Base-by-base conservation (phyloP, 92 coral and sea anemone species). In the Plumapathes pennacea region DNA sequence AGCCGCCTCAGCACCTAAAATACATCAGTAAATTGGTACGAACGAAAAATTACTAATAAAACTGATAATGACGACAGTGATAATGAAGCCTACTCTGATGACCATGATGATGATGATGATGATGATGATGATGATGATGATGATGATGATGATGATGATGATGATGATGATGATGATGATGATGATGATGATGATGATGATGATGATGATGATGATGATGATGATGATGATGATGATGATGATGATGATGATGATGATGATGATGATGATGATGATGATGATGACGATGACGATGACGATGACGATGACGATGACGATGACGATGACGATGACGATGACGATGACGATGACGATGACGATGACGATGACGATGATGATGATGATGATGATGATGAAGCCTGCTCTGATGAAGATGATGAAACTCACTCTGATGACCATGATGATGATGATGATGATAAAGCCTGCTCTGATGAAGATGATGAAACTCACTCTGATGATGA, bases 1-100 rank as follows among this genome's bases (percentile, higher is more conserved):
- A 17, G 84, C 71, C 2, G 95, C 76, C 66, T 92, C 98, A 9
- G 84, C 85, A 55, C 88, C 98, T 90, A 41, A 12, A 43, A 45
- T 54, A 0, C 14, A 29, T 28, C 13, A 38, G 15, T 15, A 21
- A 2, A 2, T 4, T 29, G 24, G 4, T 18, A 3, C 28, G 17
- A 10, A 34, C 8, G 40, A n/a, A n/a, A 23, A 14, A 7, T 5
- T 47, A 23, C 18, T 23, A 24, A 14, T 18, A 47, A 47, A 47
- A 14, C 11, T 4, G 3, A 47, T 14, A 23, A 47, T 0, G 12
- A 4, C 54, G 13, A 23, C 2, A 12, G 12, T 23, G 32, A 15
- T 23, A 47, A 17, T 4, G 23, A 15, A 7, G n/a, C 8, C n/a
- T 8, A 36, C 40, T 8, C 8, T 36, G 40, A 36, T n/a, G 40